Evolutionary conservation across 2,797 vertebrate genomes (phyloP), one percentile per base, ranked within the genome.

Genomic region (Petrocephalus schoutedeni): DNA sequence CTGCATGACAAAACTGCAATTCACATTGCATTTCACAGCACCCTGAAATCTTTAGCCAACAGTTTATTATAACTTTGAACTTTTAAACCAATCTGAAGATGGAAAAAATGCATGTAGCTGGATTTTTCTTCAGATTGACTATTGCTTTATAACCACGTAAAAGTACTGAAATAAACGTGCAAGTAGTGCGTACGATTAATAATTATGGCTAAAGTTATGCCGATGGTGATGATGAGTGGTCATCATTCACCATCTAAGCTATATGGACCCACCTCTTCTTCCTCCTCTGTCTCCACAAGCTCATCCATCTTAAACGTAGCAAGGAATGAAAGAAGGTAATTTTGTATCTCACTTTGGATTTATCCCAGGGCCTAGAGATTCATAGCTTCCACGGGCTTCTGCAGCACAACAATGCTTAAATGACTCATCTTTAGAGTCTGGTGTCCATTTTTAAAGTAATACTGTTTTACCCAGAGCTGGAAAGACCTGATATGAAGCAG

Each of bases 241-340:
- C 61, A 54, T 53, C 21, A 12, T 74, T 21, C 36, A 74, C 36
- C 86, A 67, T 32, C 67, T 36, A 41, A 41, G 4, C 53, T 21
- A 21, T 49, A 67, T 32, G 32, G 14, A 80, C 87, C 87, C 53
- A 87, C 87, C 87, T 87, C 67, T 77, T 71, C 87, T 5, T 58
- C 28, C 2, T 77, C 64, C 23, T 58, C 87, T 14, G 51, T 32
- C 87, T 87, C 87, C 53, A 77, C 6, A 53, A 56, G 49, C 87
- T 87, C 87, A 21, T 67, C 87, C 87, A 87, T 77, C 87, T 87
- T 53, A 56, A 87, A 36, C 2, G 23, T 64, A 80, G 51, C 67
- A 80, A 71, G 32, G 53, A 45, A 80, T 41, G 53, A 58, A 53
- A 77, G 16, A n/a, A 77, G 32, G 49, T 10, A 67, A 32, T 54